Evolutionary conservation across 2,888 invertebrate genomes (phyloP), one percentile per base, ranked within the genome.

Genomic region (Agrochola lota): DNA sequence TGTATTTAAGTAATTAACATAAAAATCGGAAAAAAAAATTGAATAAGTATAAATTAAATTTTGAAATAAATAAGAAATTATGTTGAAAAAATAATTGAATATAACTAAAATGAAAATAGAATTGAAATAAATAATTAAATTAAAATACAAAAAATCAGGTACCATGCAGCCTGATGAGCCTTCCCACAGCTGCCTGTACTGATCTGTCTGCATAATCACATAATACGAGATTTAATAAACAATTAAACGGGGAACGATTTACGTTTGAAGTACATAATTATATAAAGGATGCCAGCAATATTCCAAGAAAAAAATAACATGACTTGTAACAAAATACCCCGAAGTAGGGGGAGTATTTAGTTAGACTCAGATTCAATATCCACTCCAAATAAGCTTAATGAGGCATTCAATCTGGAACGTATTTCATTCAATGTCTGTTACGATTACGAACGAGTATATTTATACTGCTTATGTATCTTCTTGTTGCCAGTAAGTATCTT

Each of bases 301-400:
- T 57, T 30, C 46, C 20, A 59, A 79, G 43, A 84, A 55, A 68
- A 72, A 0, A 35, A 69, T 23, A 59, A 43, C 55, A 78, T 26
- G 71, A 68, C 17, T 71, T 78, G 46, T 71, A 71, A 68, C 23
- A 30, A 81, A 67, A 71, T 71, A 35, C 30, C 15, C 30, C 8
- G 43, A 63, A 30, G 23, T 67, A 30, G 23, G 67, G 23, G 67
- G 23, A 5, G 0, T 30, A 63, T 43, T 67, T 73, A 35, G 63
- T 23, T 57, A 35, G 63, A 66, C 55, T 66, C 60, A n/a, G 60
- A 60, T 78, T 78, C 70, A 75, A 75, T 82, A 74, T 82, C 26
- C 73, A 57, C 63, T 72, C 40, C 66, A 62, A 80, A 81, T 74
- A 57, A 52, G 68, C 71, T 75, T 73, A 78, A 80, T 84, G 77